Conservation (phyloP, 2,113 vertebrate species). For the Lagopus muta region DNA sequence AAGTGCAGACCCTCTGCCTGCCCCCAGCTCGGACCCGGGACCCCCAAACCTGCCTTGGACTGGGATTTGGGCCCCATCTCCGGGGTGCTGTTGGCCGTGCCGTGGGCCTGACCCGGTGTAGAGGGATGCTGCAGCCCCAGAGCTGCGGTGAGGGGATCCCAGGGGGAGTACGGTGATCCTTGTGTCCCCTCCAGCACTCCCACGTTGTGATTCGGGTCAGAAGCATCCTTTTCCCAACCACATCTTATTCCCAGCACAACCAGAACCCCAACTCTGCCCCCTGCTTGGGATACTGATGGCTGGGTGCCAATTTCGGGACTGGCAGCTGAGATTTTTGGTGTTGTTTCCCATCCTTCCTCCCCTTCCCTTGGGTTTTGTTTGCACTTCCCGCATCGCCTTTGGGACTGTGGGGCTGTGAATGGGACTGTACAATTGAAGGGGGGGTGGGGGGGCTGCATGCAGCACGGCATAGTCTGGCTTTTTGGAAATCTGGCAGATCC, state of each 20-base stretch:
- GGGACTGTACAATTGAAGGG: not conserved
- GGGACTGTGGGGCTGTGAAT: not conserved
- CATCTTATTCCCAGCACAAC: not conserved
- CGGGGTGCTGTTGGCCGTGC: not conserved
- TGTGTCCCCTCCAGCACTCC: not conserved
- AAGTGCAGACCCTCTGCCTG: not conserved
- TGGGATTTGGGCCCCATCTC: not conserved
- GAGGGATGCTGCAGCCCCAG: not conserved
- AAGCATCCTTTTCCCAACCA: not conserved
- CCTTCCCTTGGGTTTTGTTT: not conserved
- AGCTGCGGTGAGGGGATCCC: not conserved
- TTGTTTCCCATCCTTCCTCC: not conserved
- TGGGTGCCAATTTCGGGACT: not conserved
- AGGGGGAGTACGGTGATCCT: not conserved
- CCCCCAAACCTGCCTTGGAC: rapidly evolving
- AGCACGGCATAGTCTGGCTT: rapidly evolving
- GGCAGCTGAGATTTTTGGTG: not conserved
- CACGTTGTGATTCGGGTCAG: rapidly evolving
- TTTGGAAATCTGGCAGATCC: not conserved
- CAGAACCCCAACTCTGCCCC: rapidly evolving
- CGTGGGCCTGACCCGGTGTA: not conserved
- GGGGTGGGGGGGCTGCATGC: not conserved
- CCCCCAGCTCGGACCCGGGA: not conserved
- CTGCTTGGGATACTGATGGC: not conserved
- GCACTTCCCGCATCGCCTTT: not conserved